Percentiles rank a stretch among this genome's conserved stretches.
These are phyloP conservation scores for Eupithecia subfuscata DNA, from an alignment of 2,888 invertebrate genomes.

Conservation along the genomic window DNA sequence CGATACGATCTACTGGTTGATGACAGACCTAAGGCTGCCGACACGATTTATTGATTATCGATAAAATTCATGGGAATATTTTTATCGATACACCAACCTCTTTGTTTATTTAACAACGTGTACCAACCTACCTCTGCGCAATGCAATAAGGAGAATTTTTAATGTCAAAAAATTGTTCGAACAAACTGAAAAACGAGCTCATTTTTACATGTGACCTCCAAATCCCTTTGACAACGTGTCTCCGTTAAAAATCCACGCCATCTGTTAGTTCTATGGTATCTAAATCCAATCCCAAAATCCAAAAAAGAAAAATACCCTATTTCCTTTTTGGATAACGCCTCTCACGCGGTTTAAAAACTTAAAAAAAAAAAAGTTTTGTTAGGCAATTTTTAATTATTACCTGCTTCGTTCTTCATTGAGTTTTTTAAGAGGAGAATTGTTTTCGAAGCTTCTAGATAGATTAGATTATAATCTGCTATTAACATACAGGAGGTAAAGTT, in stretches of 20 bases:
- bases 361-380: too few species aligned
- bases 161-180: too few species aligned
- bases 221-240: too few species aligned
- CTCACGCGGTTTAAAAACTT: too few species aligned
- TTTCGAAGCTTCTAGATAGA: neutral
- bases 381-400: neutral
- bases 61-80: slow-evolving; percentile 65
- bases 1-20: slow-evolving; percentile 66
- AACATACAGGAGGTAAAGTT: neutral
- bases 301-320: too few species aligned
- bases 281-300: too few species aligned
- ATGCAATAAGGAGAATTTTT: neutral
- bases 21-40: slow-evolving; percentile 68
- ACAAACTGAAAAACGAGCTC: too few species aligned
- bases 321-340: too few species aligned
- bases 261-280: too few species aligned
- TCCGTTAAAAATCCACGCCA: too few species aligned
- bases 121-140: neutral
- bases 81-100: slow-evolving; percentile 47
- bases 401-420: neutral
- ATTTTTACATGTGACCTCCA: too few species aligned
- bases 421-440: neutral
- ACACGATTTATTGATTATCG: slow-evolving; percentile 69
- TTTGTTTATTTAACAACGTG: slow-evolving; percentile 1
- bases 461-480: neutral